A percentile compares a stretch with the other conserved stretches of the same genome.
phyloP scores from a whole-genome alignment of 2,797 vertebrate species.

The Paratrypauchen microcephalus region DNA sequence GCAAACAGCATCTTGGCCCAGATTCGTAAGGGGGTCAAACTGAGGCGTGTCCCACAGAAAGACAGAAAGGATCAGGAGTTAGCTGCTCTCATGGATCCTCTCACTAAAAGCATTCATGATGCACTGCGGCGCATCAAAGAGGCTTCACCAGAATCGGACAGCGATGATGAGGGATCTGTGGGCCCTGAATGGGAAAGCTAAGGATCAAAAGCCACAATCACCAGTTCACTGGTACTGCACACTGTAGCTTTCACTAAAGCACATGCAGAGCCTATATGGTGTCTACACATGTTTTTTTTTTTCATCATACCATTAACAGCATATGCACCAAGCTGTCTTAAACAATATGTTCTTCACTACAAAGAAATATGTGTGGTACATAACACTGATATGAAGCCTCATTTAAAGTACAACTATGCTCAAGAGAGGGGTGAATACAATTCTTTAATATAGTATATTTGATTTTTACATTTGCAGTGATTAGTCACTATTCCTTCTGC shows the following conservation, averaged over 20 bases:
- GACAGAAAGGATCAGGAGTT: constrained; percentile 72
- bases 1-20: constrained; percentile 95
- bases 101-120: constrained; percentile 96
- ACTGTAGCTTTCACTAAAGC: constrained; percentile 30
- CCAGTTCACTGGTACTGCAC: constrained; percentile 31
- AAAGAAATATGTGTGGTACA: constrained; percentile 5
- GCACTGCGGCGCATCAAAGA: constrained; percentile 97
- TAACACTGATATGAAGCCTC: constrained; percentile 19
- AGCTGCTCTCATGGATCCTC: constrained; percentile 84
- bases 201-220: constrained; percentile 36
- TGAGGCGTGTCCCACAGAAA: constrained; percentile 85
- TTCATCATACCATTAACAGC: constrained; percentile 45
- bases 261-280: constrained; percentile 21
- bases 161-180: constrained; percentile 89
- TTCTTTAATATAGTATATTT: constrained; percentile 21
- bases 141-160: constrained; percentile 95
- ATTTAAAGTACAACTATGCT: not conserved
- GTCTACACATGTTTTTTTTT: constrained; percentile 23
- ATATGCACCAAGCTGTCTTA: constrained; percentile 38
- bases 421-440: not conserved
- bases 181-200: constrained; percentile 95
- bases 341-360: constrained; percentile 28
- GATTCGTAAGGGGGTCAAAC: constrained; percentile 94
- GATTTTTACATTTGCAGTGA: constrained; percentile 38
- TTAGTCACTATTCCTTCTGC: constrained; percentile 21